Evolutionary conservation across 2,113 vertebrate species (phyloP), one percentile per base, ranked within the genome.

Genomic region (Dicentrarchus labrax): DNA sequence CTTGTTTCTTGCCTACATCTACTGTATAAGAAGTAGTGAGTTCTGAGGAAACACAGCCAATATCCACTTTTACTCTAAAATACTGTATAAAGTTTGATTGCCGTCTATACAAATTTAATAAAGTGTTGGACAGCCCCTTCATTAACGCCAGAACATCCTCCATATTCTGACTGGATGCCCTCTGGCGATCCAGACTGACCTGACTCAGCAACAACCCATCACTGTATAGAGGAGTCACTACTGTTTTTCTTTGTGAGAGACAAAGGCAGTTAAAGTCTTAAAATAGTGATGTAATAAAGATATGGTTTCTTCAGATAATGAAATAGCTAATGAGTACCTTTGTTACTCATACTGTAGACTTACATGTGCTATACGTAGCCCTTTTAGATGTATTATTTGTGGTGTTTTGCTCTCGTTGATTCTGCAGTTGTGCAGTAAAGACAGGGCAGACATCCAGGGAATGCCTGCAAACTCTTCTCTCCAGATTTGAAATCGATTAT

Each of bases 181-280:
- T 86, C 62, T 75, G 72, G 69, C 60, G 8, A 60, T 68, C 30
- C 56, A 71, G 43, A 68, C 65, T 45, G 30, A 57, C 69, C 81
- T 88, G 86, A 86, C 75, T 84, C 78, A 79, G 81, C 73, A 76
- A 45, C 78, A 57, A 43, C 24, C 57, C 54, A 19, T 38, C 69
- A 43, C 74, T 36, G 36, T 17, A 12, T 30, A 69, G 4, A 47
- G 54, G 4, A 68, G 24, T 22, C 21, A 64, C 43, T 19, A 17
- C 38, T 61, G 36, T 38, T 41, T 62, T 53, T 59, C 43, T 30
- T 30, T 39, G 5, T 43, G 10, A 38, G 39, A 69, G 24, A 60
- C 41, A 78, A 51, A 56, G 22, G 15, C 30, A 68, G 53, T 7
- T 61, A 10, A 69, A 57, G 5, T 5, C 36, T 48, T 21, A 51